Conservation (phyloP, 64 coral and sea anemone species). For the Pocillopora verrucosa region DNA sequence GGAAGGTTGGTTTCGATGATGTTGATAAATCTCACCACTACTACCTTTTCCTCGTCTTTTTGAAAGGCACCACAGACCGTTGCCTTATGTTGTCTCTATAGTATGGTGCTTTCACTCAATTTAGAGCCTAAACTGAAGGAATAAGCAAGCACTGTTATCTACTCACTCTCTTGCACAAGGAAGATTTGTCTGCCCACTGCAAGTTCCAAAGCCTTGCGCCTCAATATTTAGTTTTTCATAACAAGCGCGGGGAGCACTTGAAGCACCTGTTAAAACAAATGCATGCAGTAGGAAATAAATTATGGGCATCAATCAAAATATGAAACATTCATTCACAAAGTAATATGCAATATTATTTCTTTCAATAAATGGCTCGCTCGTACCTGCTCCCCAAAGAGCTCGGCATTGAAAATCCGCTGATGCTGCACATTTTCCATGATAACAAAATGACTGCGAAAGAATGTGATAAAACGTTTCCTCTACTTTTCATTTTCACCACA, state of each 20-base stretch:
- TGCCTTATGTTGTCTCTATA: too few relatives aligned
- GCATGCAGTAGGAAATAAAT: neutral
- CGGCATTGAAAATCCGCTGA: constrained; percentile 59
- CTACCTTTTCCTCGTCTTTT: neutral
- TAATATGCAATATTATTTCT: neutral
- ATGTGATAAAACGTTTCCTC: neutral
- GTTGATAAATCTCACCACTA: neutral
- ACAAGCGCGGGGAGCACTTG: constrained; percentile 33
- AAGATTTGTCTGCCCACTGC: neutral
- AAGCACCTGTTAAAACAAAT: constrained; percentile 25
- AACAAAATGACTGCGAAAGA: constrained; percentile 60
- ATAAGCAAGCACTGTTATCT: neutral
- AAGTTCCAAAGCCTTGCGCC: constrained; percentile 54
- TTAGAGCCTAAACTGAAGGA: neutral
- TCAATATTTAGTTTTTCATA: constrained; percentile 55
- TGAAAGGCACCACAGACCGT: too few relatives aligned
- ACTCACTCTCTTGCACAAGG: constrained; percentile 50
- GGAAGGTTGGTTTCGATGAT: neutral
- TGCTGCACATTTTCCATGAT: constrained; percentile 46
- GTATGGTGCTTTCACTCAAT: too few relatives aligned
- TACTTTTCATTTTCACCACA: too few relatives aligned
- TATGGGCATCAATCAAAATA: neutral
- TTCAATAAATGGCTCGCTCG: neutral
- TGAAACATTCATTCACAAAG: neutral
- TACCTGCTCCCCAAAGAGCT: constrained; percentile 80